Conservation (phyloP, 1,140 invertebrate genomes). For the Caligus rogercresseyi region DNA sequence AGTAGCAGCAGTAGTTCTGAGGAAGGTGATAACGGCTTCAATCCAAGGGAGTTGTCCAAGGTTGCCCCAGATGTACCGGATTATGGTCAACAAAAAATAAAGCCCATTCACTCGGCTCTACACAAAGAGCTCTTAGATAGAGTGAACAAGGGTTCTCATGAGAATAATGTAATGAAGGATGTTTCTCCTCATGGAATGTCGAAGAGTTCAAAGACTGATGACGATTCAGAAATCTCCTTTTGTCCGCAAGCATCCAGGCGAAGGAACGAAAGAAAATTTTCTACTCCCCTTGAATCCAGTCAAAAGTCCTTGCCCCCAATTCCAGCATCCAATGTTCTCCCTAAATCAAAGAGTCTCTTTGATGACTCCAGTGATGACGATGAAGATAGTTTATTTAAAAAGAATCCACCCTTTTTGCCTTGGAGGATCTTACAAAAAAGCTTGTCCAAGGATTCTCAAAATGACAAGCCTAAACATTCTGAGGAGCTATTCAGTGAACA, state of each 20-base stretch:
- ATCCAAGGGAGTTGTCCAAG: background rate
- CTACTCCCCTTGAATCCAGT: background rate
- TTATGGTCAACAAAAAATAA: too few relatives aligned
- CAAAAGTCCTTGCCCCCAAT: background rate
- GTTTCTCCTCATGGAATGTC: background rate
- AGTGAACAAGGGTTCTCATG: too few relatives aligned
- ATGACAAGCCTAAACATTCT: too few relatives aligned
- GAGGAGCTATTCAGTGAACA: background rate
- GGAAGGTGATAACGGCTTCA: background rate
- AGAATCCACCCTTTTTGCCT: too few relatives aligned
- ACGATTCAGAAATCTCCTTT: background rate
- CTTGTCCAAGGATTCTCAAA: too few relatives aligned
- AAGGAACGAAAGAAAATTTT: background rate
- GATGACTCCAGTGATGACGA: background rate
- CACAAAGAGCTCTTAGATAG: too few relatives aligned
- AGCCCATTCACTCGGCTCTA: too few relatives aligned
- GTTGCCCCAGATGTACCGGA: background rate
- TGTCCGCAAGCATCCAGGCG: background rate
- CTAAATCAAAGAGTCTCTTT: background rate
- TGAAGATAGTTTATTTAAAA: background rate
- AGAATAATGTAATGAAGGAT: too few relatives aligned
- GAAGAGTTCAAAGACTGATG: background rate
- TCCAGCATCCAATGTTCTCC: background rate
- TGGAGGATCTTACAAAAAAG: too few relatives aligned
- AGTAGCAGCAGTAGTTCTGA: background rate